Base-by-base conservation (phyloP, 2,797 vertebrate species). In the Oryzias dopingdopingensis region DNA sequence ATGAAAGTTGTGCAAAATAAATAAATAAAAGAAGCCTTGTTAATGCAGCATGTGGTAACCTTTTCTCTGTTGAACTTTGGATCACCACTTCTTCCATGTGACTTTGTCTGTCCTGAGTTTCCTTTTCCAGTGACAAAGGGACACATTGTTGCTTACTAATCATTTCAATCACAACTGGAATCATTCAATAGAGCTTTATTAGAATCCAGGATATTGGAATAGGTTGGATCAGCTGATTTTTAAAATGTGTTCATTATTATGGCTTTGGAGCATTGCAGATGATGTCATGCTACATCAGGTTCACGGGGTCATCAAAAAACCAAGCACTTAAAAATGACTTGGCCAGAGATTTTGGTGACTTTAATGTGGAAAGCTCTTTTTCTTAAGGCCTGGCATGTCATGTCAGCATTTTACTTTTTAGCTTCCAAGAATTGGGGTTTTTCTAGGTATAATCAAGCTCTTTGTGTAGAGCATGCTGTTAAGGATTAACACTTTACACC, bases 401-500 rank as follows among this genome's bases (percentile, higher is more conserved):
- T 50, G 49, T 63, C 41, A 57, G 54, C 23, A 17, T 70, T 73
- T 70, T 54, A 20, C 57, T 67, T 50, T 72, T 80, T 67, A 59
- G 61, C 67, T 61, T 20, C 32, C 61, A 57, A 46, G 54, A 63
- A 48, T 59, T 42, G 22, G 61, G 56, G 71, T 76, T 57, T 74
- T 59, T 68, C 52, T 59, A 49, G 41, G 49, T 52, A 65, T 78
- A 59, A 72, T 62, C 55, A 71, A 54, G 59, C 52, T 72, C 48
- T 64, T 72, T 72, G 61, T 76, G 63, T 46, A 2, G n/a, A 64
- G 53, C 67, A 18, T 66, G 68, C 59, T 68, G 51, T 64, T 59
- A n/a, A 63, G 69, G 85, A 85, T 86, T 80, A 80, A 61, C 57
- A 72, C 66, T 68, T 67, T 49, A 57, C 59, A 67, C 61, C 63